A percentile compares a stretch with the other conserved stretches of the same genome.
Evolutionary conservation across 2,888 invertebrate species (phyloP).

Genomic region (Cephus spinipes): DNA sequence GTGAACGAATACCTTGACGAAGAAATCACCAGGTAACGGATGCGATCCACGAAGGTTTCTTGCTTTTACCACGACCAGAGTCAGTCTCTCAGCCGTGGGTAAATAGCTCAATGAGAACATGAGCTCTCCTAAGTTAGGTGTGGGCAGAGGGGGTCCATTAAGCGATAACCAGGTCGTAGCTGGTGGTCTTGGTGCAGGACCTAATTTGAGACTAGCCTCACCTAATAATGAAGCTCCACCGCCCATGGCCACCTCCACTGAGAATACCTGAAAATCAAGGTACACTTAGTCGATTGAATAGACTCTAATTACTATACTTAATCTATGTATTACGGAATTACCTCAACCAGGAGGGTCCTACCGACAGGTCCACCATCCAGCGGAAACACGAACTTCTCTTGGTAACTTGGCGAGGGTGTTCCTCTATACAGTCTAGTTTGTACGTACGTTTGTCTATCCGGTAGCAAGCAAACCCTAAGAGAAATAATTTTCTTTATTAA

Average conservation of each 20-base stretch:
- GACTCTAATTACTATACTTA: background rate
- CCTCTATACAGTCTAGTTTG: conserved; percentile 79
- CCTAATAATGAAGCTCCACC: conserved; percentile 53
- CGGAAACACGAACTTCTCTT: conserved; percentile 78
- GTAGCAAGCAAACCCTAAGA: conserved; percentile 76
- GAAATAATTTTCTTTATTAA: background rate
- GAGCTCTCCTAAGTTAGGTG: conserved; percentile 79
- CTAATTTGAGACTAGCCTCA: conserved; percentile 55
- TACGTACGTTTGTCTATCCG: conserved; percentile 76
- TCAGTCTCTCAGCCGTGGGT: conserved; percentile 84
- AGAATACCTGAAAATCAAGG: conserved; percentile 48
- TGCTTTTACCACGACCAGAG: conserved; percentile 82
- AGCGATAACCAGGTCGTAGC: conserved; percentile 84
- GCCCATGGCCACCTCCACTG: conserved; percentile 46
- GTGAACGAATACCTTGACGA: conserved; percentile 74
- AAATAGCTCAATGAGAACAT: conserved; percentile 86
- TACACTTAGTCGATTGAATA: background rate
- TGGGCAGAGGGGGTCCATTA: conserved; percentile 72
- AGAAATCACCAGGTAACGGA: conserved; percentile 75
- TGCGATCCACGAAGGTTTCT: conserved; percentile 76
- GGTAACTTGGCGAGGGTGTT: conserved; percentile 79
- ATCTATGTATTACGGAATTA: conserved; percentile 25
- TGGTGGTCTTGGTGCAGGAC: conserved; percentile 70
- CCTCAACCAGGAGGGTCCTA: conserved; percentile 57
- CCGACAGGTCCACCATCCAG: conserved; percentile 61